Base-by-base conservation (phyloP, 2,113 vertebrate species). In the Lycaon pictus region DNA sequence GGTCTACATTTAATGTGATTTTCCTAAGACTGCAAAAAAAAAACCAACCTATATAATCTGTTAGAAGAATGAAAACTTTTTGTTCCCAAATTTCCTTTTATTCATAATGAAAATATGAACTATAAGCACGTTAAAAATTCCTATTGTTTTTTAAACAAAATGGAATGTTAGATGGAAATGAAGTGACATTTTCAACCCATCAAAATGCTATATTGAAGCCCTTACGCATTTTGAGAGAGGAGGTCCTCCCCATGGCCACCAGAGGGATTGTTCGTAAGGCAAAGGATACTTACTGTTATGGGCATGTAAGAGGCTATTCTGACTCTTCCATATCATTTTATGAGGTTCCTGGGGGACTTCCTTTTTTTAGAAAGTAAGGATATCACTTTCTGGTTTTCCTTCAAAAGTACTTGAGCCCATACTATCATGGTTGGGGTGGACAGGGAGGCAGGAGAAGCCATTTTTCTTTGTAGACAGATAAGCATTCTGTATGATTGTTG, bases 1-100 rank as follows among this genome's bases (percentile, higher is more conserved):
- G 60, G 0, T 88, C 94, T 92, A 98, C 84, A 98, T 98, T 98
- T 98, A 95, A 80, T 89, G 83, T 85, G 79, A 98, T 98, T 97
- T 98, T 98, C 95, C 97, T 98, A 97, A 98, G 98, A 97, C 35
- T 96, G 58, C 9, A 9, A 60, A 60, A 60, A 58, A 95, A 96
- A 97, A 98, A 35, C 2, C 35, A 51, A 96, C 97, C 72, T 87
- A 25, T 90, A 2, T 16, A 20, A 43, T 7, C 27, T 96, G 27
- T 90, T 97, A 89, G 65, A 5, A 56, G 11, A 84, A 13, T 77
- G 29, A 16, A 93, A 48, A 35, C 20, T 11, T 7, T 43, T 35
- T n/a, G 17, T 48, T 20, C 20, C 23, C 43, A 35, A 72, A 96
- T 88, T 74, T 62, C 55, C 67, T 88, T 32, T 95, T 90, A 81